These are phyloP conservation scores for Drosophila kokeensis DNA, from an alignment of 2,888 invertebrate species.

Conservation along the genomic window DNA sequence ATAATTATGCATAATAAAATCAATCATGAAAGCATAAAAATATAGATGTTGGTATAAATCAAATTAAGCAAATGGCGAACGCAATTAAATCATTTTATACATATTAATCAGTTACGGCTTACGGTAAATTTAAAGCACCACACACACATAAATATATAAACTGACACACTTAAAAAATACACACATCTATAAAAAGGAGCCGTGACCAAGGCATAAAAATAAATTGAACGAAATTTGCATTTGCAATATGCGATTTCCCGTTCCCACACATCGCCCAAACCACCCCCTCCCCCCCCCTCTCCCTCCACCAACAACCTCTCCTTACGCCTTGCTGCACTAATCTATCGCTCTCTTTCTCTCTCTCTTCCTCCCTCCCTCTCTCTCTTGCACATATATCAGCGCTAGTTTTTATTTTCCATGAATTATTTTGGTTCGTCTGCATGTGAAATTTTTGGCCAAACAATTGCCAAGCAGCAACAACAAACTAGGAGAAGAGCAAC, in stretches of 20 bases:
- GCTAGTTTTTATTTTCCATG: slow-evolving; percentile 58
- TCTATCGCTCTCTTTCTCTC: neutral
- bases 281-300: neutral
- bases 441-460: slow-evolving; percentile 74
- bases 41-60: slow-evolving; percentile 9
- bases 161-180: neutral
- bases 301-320: neutral
- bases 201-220: slow-evolving; percentile 61
- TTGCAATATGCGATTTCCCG: slow-evolving; percentile 53
- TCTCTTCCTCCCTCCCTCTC: neutral
- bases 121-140: neutral
- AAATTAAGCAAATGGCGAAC: slow-evolving; percentile 53
- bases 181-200: slow-evolving; percentile 21
- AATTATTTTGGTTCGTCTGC: slow-evolving; percentile 70
- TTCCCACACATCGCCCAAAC: slow-evolving; percentile 5
- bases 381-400: slow-evolving; percentile 36
- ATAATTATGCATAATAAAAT: slow-evolving; percentile 57
- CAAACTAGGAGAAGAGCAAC: slow-evolving; percentile 12
- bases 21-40: slow-evolving; percentile 22
- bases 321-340: neutral
- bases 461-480: slow-evolving; percentile 46
- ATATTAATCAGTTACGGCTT: slow-evolving; percentile 53
- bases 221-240: slow-evolving; percentile 72
- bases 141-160: neutral
- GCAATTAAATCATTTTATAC: slow-evolving; percentile 48